Conservation (phyloP, 2,113 vertebrate genomes). For the Pelobates fuscus region DNA sequence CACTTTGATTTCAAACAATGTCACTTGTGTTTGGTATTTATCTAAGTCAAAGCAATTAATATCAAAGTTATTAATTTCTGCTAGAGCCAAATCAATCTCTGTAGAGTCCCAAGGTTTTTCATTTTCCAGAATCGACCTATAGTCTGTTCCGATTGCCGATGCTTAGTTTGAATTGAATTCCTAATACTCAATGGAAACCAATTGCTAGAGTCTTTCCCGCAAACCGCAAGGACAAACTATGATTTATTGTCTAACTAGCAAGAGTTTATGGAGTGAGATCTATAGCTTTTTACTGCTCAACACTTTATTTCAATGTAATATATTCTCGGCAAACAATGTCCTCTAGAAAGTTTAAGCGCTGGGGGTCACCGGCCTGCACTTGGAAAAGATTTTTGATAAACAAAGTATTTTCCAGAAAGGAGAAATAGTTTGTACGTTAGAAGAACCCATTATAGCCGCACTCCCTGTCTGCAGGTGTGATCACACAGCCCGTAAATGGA, state of each 20-base stretch:
- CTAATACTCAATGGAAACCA: background rate
- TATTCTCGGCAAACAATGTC: background rate
- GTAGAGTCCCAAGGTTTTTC: background rate
- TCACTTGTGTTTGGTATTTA: background rate
- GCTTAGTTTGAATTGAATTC: background rate
- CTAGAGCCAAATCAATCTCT: background rate
- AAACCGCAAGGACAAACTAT: constrained; percentile 7
- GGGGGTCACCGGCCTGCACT: background rate
- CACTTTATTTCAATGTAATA: constrained; percentile 7
- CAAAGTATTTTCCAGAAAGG: no score
- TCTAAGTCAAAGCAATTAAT: constrained; percentile 23
- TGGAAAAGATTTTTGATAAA: background rate
- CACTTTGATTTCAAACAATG: constrained; percentile 1
- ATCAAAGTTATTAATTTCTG: constrained; percentile 7
- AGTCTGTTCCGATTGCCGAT: no score
- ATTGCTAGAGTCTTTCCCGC: background rate
- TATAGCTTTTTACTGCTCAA: constrained; percentile 4
- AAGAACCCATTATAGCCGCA: background rate
- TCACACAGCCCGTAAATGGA: background rate
- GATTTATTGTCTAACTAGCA: constrained; percentile 8
- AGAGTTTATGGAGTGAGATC: constrained; percentile 24
- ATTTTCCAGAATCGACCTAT: constrained; percentile 4
- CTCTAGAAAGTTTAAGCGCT: background rate
- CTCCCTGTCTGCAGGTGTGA: constrained; percentile 14
- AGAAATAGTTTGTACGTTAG: no score